Conservation (phyloP, 2,113 vertebrate genomes). For the Tragulus kanchil region DNA sequence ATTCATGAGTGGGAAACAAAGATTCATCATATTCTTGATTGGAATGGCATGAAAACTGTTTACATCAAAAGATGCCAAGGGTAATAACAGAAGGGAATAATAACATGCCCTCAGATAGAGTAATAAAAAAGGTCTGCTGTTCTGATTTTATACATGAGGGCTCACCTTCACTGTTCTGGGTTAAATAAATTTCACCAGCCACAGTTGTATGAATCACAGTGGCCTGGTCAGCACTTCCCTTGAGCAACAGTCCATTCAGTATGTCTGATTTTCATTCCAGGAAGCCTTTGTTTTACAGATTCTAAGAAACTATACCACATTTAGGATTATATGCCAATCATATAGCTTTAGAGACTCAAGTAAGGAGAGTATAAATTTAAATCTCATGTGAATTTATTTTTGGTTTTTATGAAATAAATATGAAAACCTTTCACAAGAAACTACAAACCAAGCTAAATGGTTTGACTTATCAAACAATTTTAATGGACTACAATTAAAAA, state of each 20-base stretch:
- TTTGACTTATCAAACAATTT: background rate
- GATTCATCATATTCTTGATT: background rate
- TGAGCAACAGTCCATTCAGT: background rate
- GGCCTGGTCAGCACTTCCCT: background rate
- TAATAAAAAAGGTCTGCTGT: background rate
- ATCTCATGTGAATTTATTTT: background rate
- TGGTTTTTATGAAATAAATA: background rate
- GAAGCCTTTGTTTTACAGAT: conserved; percentile 26
- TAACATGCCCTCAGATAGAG: background rate
- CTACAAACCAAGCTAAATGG: background rate
- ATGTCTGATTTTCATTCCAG: conserved; percentile 44
- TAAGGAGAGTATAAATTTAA: conserved; percentile 9
- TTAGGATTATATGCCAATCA: background rate
- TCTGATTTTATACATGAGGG: background rate
- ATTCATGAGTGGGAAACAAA: background rate
- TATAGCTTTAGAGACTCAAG: background rate
- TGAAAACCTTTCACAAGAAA: background rate
- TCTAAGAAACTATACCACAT: conserved; percentile 46
- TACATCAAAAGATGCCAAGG: background rate
- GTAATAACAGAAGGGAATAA: background rate
- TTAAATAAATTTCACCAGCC: background rate
- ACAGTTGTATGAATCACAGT: background rate
- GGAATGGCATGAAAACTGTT: background rate
- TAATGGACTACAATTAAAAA: no score
- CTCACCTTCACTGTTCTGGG: background rate